phyloP scores from a whole-genome alignment of 2,113 vertebrate species.

The Clarias batrachus region DNA sequence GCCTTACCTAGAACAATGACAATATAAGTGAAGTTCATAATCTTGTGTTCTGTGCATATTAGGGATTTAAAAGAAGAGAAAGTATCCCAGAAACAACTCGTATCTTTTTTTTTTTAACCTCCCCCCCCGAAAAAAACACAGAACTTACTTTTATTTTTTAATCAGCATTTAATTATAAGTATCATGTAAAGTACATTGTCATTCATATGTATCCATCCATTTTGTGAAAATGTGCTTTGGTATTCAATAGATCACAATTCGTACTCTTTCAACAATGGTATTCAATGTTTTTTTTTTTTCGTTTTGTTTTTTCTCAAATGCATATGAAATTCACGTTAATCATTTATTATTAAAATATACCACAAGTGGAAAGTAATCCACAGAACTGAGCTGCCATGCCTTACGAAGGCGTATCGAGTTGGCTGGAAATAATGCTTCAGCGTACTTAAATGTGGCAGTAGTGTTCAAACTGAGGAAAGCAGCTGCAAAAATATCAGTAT shows the following conservation, averaged over 20 bases:
- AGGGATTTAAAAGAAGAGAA: background rate
- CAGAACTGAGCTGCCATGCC: constrained; percentile 44
- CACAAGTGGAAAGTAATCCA: constrained; percentile 35
- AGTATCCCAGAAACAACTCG: background rate
- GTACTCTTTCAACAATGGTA: constrained; percentile 36
- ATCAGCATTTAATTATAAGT: constrained; percentile 49
- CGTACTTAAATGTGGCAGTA: constrained; percentile 20
- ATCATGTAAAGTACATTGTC: constrained; percentile 48
- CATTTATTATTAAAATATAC: constrained; percentile 42
- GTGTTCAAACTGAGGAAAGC: constrained; percentile 29
- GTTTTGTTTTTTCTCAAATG: background rate
- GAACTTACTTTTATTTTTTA: background rate
- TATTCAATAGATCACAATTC: constrained; percentile 45
- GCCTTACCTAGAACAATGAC: background rate
- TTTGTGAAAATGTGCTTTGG: constrained; percentile 55
- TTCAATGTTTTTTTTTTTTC: constrained; percentile 23
- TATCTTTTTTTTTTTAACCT: background rate
- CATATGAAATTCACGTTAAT: constrained; percentile 42
- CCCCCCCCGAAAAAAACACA: background rate
- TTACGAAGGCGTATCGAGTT: constrained; percentile 40
- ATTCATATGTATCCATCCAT: constrained; percentile 46
- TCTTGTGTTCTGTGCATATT: background rate
- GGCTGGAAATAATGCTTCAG: constrained; percentile 29
- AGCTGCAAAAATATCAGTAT: constrained; percentile 47
- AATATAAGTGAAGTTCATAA: background rate